Base-by-base conservation (phyloP, 2,113 vertebrate genomes). In the Otus sunia region DNA sequence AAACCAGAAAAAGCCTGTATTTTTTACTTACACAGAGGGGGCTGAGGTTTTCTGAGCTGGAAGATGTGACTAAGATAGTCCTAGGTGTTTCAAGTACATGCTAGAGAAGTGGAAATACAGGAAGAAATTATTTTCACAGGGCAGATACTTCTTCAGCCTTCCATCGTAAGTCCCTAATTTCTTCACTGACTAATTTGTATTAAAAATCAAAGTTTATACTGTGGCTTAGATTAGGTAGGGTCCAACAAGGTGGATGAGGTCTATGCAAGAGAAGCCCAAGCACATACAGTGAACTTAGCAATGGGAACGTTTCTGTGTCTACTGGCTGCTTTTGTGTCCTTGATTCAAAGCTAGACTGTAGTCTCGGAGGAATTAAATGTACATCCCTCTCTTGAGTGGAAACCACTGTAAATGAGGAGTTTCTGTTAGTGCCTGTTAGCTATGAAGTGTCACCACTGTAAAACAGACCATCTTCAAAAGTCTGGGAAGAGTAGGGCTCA, bases 1-100 rank as follows among this genome's bases (percentile, higher is more conserved):
- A 94, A 96, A 92, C 96, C 91, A 96, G 96, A 92, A 96, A 90
- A 94, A 94, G 32, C 91, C 78, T 85, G 95, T 86, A 27, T 89
- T 78, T 95, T 97, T 94, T 79, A 94, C 84, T 92, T 87, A 45
- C 91, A 66, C 32, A 55, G 92, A 58, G 69, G 47, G 73, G 45
- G 19, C 74, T 86, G 81, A 82, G 21, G 10, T 94, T 94, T 95
- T 92, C 74, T 92, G 87, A 88, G 77, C 89, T 69, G 67, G 58
- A 39, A 88, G 95, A 95, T 94, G 78, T 77, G 77, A 71, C 78
- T 37, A 12, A 95, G 96, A 97, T 97, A 91, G 89, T 91, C 41
- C 59, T 59, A 59, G 34, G 34, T 79, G 58, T 88, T 93, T 83
- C 64, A 80, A 63, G 52, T 82, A 63, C 55, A 12, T 77, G 29